A percentile compares a stretch with the other conserved stretches of the same genome.
Conservation (phyloP, 2,113 vertebrate genomes). For the Varanus salvator region DNA sequence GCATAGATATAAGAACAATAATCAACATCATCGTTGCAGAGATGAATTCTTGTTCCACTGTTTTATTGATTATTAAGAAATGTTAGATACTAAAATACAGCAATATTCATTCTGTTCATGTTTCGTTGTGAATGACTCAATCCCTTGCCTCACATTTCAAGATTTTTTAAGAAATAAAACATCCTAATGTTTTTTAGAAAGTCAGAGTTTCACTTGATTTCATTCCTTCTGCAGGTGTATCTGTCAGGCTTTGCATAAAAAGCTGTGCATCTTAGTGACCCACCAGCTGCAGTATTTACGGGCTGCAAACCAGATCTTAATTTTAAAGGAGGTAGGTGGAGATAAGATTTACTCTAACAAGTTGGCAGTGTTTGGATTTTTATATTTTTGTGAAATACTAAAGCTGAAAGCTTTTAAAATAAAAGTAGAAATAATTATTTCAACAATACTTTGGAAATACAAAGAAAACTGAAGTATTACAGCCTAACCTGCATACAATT, state of each 20-base stretch:
- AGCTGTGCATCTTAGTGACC: conserved; percentile 91
- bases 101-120: background rate
- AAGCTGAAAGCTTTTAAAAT: background rate
- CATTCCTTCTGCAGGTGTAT: conserved; percentile 85
- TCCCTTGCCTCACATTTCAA: fast-evolving
- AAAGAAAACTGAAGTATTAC: background rate
- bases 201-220: conserved; percentile 18
- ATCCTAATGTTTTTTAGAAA: background rate
- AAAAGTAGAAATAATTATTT: background rate
- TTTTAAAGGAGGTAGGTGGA: conserved; percentile 90
- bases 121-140: background rate
- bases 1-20: too few relatives aligned
- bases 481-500: background rate
- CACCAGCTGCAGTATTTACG: conserved; percentile 94
- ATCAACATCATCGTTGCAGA: too few relatives aligned
- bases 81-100: background rate
- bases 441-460: background rate
- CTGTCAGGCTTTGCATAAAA: conserved; percentile 89
- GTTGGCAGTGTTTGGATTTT: background rate
- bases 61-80: background rate
- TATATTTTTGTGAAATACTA: background rate
- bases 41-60: background rate
- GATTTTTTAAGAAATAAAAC: background rate
- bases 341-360: fast-evolving
- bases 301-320: conserved; percentile 89